phyloP scores from a whole-genome alignment of 2,797 vertebrate genomes.

The Eremophila alpestris region DNA sequence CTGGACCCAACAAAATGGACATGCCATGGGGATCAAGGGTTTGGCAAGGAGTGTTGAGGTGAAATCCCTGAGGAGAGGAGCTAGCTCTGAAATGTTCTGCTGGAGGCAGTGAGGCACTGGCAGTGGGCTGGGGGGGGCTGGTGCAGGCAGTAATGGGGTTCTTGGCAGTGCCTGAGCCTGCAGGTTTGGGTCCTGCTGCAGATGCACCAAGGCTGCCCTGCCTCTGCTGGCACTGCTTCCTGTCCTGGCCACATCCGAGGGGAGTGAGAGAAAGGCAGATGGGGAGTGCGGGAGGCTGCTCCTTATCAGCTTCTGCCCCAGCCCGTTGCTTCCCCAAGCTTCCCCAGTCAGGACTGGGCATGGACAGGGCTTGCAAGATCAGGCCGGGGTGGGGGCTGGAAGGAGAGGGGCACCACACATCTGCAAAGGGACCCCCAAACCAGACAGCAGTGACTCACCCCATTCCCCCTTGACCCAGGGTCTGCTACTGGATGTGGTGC shows the following conservation, averaged over 20 bases:
- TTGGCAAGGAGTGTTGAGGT: not conserved
- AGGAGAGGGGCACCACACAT: not conserved
- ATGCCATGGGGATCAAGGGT: fast-evolving
- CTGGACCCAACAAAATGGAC: not conserved
- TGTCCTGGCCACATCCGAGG: constrained; percentile 10
- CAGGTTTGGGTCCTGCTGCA: not conserved
- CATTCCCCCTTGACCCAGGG: fast-evolving
- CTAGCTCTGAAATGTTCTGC: not conserved
- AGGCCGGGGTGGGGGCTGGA: fast-evolving
- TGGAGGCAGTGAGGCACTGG: not conserved
- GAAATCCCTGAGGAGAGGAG: fast-evolving
- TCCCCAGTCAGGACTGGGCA: not conserved
- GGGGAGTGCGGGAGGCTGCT: not conserved
- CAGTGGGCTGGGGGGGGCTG: not conserved
- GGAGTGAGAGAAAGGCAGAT: not conserved
- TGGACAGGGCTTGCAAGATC: fast-evolving
- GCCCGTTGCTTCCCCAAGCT: not conserved
- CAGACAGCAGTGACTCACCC: not conserved
- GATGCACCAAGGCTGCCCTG: not conserved
- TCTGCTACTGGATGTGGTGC: not conserved
- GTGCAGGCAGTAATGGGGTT: not conserved
- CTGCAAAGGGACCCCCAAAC: not conserved
- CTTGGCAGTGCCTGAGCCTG: fast-evolving
- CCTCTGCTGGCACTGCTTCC: not conserved
- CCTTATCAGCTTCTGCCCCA: not conserved